These are phyloP conservation scores for Abscondita cerata DNA, from an alignment of 2,888 invertebrate species.

Conservation along the genomic window DNA sequence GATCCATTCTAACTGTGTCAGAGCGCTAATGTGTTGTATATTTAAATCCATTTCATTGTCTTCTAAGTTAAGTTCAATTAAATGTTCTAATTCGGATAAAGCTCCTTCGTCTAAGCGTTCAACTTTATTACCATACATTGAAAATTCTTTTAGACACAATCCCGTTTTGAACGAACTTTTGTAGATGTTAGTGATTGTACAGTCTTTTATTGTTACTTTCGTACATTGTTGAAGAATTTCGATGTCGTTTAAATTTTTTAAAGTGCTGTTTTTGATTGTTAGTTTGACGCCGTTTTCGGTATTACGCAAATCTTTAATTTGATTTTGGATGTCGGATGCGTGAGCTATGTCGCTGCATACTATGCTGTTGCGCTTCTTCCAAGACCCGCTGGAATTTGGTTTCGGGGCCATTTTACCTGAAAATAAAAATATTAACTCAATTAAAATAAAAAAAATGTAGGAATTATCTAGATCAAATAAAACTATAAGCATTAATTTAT, in stretches of 20 bases:
- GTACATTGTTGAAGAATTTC: background rate
- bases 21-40: background rate
- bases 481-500: no score
- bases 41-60: background rate
- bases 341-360: background rate
- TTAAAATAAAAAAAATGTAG: no score
- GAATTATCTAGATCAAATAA: no score
- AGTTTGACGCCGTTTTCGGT: background rate
- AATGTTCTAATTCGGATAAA: background rate
- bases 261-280: background rate
- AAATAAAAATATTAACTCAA: no score
- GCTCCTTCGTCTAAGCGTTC: background rate
- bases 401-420: no score
- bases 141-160: background rate
- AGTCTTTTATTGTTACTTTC: slow-evolving; percentile 10
- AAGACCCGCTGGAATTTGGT: background rate
- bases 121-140: slow-evolving; percentile 1
- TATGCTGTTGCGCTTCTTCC: slow-evolving; percentile 5
- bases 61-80: slow-evolving; percentile 7
- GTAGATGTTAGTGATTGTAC: background rate
- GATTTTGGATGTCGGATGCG: background rate
- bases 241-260: background rate
- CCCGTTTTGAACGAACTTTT: background rate
- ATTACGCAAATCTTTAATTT: background rate
- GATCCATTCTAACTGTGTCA: background rate